Conservation (phyloP, 2,888 invertebrate species). For the Pseudococcus viburni region DNA sequence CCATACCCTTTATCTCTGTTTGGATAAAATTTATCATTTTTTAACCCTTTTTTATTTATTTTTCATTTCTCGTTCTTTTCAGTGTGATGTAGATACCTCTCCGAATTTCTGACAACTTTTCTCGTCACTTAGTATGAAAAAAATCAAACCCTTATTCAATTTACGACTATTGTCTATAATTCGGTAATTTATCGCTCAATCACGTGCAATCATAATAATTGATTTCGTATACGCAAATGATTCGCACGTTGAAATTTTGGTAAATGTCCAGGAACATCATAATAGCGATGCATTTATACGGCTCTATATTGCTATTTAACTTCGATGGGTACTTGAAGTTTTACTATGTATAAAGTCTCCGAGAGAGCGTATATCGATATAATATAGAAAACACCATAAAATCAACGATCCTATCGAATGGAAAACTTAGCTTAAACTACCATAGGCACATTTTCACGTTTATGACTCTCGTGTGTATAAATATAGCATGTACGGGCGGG, state of each 20-base stretch:
- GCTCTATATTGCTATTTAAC: background rate
- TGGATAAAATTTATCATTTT: no score
- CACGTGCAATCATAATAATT: no score
- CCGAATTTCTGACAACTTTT: no score
- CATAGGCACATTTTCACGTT: background rate
- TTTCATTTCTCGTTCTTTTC: no score
- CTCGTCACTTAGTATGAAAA: no score
- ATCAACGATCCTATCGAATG: conserved; percentile 27
- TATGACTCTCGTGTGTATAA: conserved; percentile 16
- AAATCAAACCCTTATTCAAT: no score
- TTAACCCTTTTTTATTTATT: no score
- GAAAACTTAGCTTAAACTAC: background rate
- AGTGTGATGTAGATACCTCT: no score
- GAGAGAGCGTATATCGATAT: background rate
- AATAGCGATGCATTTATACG: background rate
- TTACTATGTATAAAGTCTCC: background rate
- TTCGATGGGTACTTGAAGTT: background rate
- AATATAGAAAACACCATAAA: background rate
- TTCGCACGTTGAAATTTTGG: background rate
- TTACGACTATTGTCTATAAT: no score
- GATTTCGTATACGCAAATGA: no score
- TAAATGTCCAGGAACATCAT: background rate
- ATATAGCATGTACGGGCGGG: background rate
- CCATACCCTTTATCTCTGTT: no score
- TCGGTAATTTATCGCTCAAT: no score